Evolutionary conservation across 2,113 vertebrate genomes (phyloP), one percentile per base, ranked within the genome.

Genomic region (Excalfactoria chinensis): DNA sequence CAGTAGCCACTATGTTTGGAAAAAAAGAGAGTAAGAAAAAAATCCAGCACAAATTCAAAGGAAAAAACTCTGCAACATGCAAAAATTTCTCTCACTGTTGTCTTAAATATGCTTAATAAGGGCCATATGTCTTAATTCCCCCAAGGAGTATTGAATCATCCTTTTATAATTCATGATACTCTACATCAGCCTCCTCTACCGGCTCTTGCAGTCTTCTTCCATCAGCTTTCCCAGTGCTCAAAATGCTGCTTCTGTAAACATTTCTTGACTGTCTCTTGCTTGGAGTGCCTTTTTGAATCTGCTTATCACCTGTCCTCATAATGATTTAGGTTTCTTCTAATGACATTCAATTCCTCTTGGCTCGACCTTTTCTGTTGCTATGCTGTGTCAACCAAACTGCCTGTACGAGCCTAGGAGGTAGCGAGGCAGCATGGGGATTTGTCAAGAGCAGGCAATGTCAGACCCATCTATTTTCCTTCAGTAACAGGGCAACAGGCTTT

Each of bases 91-190:
- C 74, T 87, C 3, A 4, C 49, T 49, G 23, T 85, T 91, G 64
- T 87, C 68, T 85, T 34, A 58, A 8, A 72, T 89, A 56, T 19
- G 3, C 75, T 84, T 92, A 84, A 90, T 95, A 76, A 92, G 81
- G 77, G 69, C 86, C 69, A 55, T 88, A 68, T 87, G 64, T 90
- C 69, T 94, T 91, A 71, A 84, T 95, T 88, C 85, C 63, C 78
- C 69, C 64, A 85, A 88, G 91, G 71, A 67, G 40, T 66, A 76
- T n/a, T 89, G 88, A 84, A 87, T 93, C 78, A 91, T 83, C 74
- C 68, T 64, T 76, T 60, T 55, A 2, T 75, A 76, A 93, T 91
- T 93, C 89, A 85, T 83, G 40, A 34, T 91, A 23, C 49, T 26
- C 63, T 49, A 4, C 64, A 59, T 83, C 40, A 58, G 63, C 67